These are phyloP conservation scores for Saccostrea echinata DNA, from an alignment of 1,140 invertebrate species.

Conservation along the genomic window DNA sequence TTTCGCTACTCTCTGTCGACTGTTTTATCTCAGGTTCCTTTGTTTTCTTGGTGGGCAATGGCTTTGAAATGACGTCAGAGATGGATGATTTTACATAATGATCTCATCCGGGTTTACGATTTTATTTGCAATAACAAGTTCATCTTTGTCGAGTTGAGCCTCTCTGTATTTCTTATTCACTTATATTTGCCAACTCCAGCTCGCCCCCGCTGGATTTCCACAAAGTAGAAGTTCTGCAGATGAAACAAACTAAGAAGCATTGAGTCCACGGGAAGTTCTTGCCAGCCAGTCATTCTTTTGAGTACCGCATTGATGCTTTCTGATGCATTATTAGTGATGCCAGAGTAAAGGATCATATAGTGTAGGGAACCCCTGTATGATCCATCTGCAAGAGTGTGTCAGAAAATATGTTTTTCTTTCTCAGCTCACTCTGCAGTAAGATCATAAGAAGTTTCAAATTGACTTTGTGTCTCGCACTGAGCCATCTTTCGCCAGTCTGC, in stretches of 20 bases:
- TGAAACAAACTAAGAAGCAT: too few relatives aligned
- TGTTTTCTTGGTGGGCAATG: neutral
- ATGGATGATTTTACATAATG: neutral
- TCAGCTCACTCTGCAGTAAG: neutral
- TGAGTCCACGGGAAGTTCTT: too few relatives aligned
- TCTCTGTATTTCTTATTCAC: neutral
- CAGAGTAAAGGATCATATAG: too few relatives aligned
- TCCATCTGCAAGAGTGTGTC: slow-evolving; percentile 38
- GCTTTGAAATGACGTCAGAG: neutral
- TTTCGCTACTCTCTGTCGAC: too few relatives aligned
- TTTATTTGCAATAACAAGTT: neutral
- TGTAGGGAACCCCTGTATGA: neutral
- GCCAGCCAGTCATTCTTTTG: too few relatives aligned
- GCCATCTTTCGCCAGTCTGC: neutral
- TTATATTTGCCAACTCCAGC: neutral
- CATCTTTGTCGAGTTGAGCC: neutral
- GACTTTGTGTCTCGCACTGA: neutral
- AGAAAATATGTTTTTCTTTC: neutral
- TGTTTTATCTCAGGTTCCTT: too few relatives aligned
- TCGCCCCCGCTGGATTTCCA: too few relatives aligned
- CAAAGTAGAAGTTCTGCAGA: too few relatives aligned
- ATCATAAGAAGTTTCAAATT: neutral
- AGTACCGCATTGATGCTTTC: too few relatives aligned
- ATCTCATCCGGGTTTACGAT: neutral
- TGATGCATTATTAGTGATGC: too few relatives aligned